These are phyloP conservation scores for Thymelicus acteon DNA, from an alignment of 2,888 invertebrate species.

Conservation along the genomic window DNA sequence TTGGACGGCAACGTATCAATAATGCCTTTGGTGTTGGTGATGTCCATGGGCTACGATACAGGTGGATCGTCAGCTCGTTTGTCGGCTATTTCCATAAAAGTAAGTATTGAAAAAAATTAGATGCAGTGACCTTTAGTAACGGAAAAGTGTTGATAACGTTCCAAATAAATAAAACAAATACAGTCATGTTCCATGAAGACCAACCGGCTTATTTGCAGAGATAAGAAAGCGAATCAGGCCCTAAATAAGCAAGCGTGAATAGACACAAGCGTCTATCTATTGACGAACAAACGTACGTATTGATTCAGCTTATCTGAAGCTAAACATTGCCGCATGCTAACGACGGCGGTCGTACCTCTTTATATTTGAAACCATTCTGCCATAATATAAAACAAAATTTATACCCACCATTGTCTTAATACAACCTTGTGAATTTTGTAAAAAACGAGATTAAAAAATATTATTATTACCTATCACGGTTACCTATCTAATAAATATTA, in stretches of 20 bases:
- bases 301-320: conserved; percentile 76
- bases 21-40: no score
- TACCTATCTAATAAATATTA: no score
- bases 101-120: no score
- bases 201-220: conserved; percentile 41
- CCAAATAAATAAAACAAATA: conserved; percentile 8
- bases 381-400: not conserved
- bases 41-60: no score
- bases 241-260: conserved; percentile 65
- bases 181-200: conserved; percentile 6
- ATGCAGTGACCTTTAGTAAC: not conserved
- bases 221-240: conserved; percentile 69
- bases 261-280: conserved; percentile 72
- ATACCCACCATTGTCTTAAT: no score
- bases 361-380: not conserved
- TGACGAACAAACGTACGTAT: conserved; percentile 67
- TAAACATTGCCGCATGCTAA: conserved; percentile 7
- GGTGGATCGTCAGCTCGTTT: no score
- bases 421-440: no score
- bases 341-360: not conserved
- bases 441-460: no score
- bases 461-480: no score
- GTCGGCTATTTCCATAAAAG: no score
- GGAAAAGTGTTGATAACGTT: conserved; percentile 5
- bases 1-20: no score